A percentile compares a stretch with the other conserved stretches of the same genome.
Conservation (phyloP, 1,140 invertebrate genomes). For the Latrodectus geometricus region DNA sequence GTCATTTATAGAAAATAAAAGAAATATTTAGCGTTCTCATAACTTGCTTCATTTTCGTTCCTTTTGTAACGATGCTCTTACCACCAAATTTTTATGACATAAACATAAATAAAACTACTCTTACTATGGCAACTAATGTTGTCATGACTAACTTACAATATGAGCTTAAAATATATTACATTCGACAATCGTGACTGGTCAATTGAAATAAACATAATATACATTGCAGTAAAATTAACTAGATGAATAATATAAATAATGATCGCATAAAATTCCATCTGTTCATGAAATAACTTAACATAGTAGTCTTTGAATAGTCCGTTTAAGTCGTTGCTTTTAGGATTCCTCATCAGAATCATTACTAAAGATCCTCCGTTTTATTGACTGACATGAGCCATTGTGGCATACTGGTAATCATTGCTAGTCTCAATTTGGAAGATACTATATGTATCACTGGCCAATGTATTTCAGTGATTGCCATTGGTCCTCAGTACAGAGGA, state of each 20-base stretch:
- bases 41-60: too few species aligned
- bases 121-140: neutral
- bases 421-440: too few species aligned
- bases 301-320: neutral
- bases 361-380: neutral
- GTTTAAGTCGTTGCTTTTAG: neutral
- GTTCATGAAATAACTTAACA: neutral
- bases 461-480: neutral
- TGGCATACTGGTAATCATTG: too few species aligned
- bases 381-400: neutral
- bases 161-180: neutral
- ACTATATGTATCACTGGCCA: too few species aligned
- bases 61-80: too few species aligned
- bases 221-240: neutral
- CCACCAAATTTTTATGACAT: too few species aligned
- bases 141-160: neutral
- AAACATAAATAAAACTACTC: too few species aligned
- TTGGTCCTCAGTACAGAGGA: neutral
- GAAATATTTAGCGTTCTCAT: too few species aligned
- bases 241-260: neutral
- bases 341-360: neutral
- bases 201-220: neutral
- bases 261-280: neutral
- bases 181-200: neutral
- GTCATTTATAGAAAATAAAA: too few species aligned